phyloP scores from a whole-genome alignment of 2,888 invertebrate genomes.

The Tupiocoris notatus region DNA sequence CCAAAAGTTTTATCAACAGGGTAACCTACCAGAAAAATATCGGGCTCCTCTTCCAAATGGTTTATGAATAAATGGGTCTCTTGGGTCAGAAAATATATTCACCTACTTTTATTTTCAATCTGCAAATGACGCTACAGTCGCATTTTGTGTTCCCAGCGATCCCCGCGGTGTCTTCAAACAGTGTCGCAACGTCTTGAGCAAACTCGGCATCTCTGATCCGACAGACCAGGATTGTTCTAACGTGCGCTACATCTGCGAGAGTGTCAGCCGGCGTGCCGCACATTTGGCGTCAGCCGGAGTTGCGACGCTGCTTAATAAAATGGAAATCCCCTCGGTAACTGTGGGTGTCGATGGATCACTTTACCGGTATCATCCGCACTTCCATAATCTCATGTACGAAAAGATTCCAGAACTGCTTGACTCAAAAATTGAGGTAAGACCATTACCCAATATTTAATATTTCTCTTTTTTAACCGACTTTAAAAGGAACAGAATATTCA shows the following conservation, averaged over 20 bases:
- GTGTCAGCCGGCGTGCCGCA: conserved; percentile 70
- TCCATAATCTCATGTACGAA: conserved; percentile 90
- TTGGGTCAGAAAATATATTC: too few species aligned
- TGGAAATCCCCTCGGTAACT: conserved; percentile 59
- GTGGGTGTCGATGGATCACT: conserved; percentile 61
- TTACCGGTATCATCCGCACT: conserved; percentile 77
- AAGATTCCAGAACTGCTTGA: conserved; percentile 76
- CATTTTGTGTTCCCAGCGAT: conserved; percentile 53
- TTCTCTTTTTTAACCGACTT: too few species aligned
- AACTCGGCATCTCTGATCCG: conserved; percentile 54
- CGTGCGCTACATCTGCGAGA: conserved; percentile 65
- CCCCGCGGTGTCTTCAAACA: conserved; percentile 53
- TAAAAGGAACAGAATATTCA: too few species aligned
- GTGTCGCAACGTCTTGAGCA: conserved; percentile 54
- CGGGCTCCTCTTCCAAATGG: too few species aligned
- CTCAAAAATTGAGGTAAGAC: conserved; percentile 68
- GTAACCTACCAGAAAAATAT: too few species aligned
- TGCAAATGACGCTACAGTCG: too few species aligned
- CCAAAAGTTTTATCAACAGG: too few species aligned
- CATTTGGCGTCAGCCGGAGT: conserved; percentile 67
- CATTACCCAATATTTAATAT: too few species aligned
- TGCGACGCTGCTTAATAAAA: conserved; percentile 65
- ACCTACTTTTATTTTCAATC: too few species aligned
- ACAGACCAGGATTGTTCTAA: conserved; percentile 59
- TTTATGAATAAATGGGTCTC: too few species aligned